Percentiles rank a stretch among this genome's conserved stretches.
Conservation (phyloP, 2,113 vertebrate genomes). For the Tragelaphus strepsiceros region DNA sequence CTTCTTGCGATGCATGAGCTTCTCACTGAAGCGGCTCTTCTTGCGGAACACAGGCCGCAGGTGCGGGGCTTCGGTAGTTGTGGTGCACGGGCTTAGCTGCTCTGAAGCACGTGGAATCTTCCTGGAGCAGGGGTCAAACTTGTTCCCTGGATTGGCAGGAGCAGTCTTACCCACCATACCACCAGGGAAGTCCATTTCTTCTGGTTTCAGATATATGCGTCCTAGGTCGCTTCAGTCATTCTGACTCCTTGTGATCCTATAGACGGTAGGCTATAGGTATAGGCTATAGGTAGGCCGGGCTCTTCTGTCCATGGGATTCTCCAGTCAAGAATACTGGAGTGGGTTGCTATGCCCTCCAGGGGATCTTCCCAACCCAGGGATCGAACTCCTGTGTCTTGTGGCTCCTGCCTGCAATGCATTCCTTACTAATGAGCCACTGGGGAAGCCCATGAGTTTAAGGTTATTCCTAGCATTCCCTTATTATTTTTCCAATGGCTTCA, state of each 20-base stretch:
- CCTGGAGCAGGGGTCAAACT: neutral
- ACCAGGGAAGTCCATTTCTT: neutral
- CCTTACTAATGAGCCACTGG: neutral
- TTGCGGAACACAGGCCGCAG: neutral
- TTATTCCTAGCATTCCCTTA: neutral
- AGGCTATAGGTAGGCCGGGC: neutral
- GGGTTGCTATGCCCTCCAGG: neutral
- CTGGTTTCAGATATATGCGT: neutral
- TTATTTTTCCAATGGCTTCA: neutral
- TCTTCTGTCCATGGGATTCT: neutral
- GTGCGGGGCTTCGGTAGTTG: neutral
- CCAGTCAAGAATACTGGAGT: neutral
- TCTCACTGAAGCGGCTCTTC: neutral
- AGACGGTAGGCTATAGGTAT: neutral
- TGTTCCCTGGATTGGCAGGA: neutral
- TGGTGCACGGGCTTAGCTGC: accelerated
- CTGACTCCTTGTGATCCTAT: neutral
- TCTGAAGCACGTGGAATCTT: neutral
- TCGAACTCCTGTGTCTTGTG: neutral
- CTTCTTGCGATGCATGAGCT: neutral
- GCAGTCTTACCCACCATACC: neutral
- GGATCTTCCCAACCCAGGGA: neutral
- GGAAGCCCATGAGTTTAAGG: neutral
- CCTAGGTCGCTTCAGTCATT: neutral
- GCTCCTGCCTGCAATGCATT: neutral